A percentile compares a stretch with the other conserved stretches of the same genome.
Evolutionary conservation across 2,797 vertebrate species (phyloP).

Genomic region (Lophotriccus pileatus): DNA sequence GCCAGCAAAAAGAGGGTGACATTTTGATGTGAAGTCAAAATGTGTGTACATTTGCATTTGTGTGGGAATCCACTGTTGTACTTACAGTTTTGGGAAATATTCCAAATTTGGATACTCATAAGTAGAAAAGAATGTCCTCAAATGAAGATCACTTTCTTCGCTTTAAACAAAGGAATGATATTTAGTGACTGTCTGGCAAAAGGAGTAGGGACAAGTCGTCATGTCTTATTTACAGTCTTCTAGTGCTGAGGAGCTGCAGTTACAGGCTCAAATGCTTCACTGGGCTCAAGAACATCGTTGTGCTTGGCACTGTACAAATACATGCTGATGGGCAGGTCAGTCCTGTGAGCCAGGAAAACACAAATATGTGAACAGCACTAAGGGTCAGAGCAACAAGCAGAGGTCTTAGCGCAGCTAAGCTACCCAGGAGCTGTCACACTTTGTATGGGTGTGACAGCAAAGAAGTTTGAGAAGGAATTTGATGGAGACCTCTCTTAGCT

Average conservation of each 20-base stretch:
- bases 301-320: background rate
- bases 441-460: rapidly evolving
- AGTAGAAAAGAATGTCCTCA: background rate
- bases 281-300: background rate
- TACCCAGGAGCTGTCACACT: background rate
- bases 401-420: background rate
- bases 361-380: background rate
- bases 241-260: background rate
- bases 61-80: rapidly evolving
- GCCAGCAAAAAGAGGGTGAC: background rate
- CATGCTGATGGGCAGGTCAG: background rate
- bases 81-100: background rate
- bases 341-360: background rate
- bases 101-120: background rate
- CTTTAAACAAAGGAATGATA: background rate
- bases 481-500: background rate
- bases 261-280: background rate
- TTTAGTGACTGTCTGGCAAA: background rate
- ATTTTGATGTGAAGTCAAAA: background rate
- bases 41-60: background rate
- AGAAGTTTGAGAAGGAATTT: background rate
- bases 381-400: background rate
- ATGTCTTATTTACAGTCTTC: background rate
- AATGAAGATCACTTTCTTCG: background rate
- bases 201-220: background rate